Conservation (phyloP, 2,888 invertebrate genomes). For the Dendrolimus houi region DNA sequence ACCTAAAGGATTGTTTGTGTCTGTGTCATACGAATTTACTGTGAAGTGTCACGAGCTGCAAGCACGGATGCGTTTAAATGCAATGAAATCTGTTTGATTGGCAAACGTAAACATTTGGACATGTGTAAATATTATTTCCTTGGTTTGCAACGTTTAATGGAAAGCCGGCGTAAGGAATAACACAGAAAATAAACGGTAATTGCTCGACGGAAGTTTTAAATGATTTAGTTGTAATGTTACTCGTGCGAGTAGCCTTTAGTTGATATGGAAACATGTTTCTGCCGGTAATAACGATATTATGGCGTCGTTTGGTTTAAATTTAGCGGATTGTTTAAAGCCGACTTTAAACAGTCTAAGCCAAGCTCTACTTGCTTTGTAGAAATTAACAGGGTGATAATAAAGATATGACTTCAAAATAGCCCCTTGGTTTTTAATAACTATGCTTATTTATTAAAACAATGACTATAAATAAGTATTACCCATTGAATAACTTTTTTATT, state of each 20-base stretch:
- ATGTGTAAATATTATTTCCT: conserved; percentile 38
- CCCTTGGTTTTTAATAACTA: no score
- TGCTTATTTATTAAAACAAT: no score
- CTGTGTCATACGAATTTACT: conserved; percentile 36
- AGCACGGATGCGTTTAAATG: conserved; percentile 48
- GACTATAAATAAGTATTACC: no score
- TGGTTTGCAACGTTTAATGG: conserved; percentile 50
- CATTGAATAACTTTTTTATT: no score
- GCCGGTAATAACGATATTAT: neutral
- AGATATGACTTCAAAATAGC: no score
- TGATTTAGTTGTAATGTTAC: neutral
- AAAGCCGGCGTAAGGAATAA: conserved; percentile 17
- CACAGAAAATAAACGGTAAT: conserved; percentile 36
- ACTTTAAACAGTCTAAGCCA: no score
- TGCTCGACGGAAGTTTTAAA: neutral
- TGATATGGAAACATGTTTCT: neutral
- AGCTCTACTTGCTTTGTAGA: no score
- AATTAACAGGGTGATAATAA: no score
- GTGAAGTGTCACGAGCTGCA: conserved; percentile 25
- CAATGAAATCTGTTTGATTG: conserved; percentile 54
- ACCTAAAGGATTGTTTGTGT: conserved; percentile 53
- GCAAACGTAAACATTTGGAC: conserved; percentile 58
- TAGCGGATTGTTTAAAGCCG: neutral
- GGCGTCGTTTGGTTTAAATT: neutral
- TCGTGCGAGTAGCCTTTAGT: neutral